Evolutionary conservation across 23 tunicate species (phyloP).

Genomic region (Halocynthia aurantium): DNA sequence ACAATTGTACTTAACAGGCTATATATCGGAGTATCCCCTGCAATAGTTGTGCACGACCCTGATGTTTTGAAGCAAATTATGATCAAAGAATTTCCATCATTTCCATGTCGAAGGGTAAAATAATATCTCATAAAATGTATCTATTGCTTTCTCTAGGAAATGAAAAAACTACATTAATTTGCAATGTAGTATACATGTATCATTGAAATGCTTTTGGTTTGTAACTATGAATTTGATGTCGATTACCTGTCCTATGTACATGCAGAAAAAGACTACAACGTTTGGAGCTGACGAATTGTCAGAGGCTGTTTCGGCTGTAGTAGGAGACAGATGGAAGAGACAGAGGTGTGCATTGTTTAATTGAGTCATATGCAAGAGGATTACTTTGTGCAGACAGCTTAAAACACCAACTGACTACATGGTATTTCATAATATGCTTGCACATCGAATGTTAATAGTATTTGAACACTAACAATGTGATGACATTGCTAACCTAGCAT

Average conservation of each 20-base stretch:
- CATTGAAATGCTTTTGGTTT: neutral
- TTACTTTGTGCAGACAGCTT: too few relatives aligned
- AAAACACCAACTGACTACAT: too few relatives aligned
- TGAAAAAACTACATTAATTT: too few relatives aligned
- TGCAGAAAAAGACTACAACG: conserved; percentile 6
- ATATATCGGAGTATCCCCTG: conserved; percentile 26
- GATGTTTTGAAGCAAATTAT: conserved; percentile 47
- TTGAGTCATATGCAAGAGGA: too few relatives aligned
- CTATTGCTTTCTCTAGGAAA: too few relatives aligned
- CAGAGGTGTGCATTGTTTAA: conserved; percentile 14
- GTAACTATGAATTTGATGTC: too few relatives aligned
- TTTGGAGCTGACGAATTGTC: conserved; percentile 45
- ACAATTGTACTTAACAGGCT: neutral
- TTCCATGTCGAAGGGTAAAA: conserved; percentile 49
- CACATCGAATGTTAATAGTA: too few relatives aligned
- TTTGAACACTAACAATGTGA: too few relatives aligned
- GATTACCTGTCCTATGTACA: neutral
- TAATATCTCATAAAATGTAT: too few relatives aligned
- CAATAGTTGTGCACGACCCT: conserved; percentile 40
- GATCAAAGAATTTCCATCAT: conserved; percentile 46
- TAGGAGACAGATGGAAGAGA: conserved; percentile 71
- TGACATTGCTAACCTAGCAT: too few relatives aligned
- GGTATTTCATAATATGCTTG: too few relatives aligned
- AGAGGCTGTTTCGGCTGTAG: conserved; percentile 15
- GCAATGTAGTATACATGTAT: neutral